Base-by-base conservation (phyloP, 2,888 invertebrate species). In the Morpho deidamia region DNA sequence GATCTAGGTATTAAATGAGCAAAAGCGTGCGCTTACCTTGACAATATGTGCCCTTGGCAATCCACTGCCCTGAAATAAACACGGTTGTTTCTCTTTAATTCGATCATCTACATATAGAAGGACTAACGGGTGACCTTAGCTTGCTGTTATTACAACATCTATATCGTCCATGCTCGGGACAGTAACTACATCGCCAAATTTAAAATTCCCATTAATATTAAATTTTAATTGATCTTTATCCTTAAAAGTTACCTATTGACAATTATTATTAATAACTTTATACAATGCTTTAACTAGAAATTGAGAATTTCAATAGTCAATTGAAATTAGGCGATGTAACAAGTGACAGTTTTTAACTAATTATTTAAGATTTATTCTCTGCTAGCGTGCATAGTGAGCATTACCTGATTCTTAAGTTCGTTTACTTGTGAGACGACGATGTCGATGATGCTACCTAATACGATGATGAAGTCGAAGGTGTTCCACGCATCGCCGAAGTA, bases 401-500 rank as follows among this genome's bases (percentile, higher is more conserved):
- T 82, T 83, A 90, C 90, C 90, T 90, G 90, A 67, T 89, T 90
- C 65, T 90, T 91, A 91, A 95, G 95, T 92, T 97, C 97, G 87
- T 96, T 96, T 68, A 99, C 96, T 92, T 98, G 97, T 46, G 97
- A 97, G 77, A 97, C 97, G 38, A 99, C 97, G 72, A 99, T 99
- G 83, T 99, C 98, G 69, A 99, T 97, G 81, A 98, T 97, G 86
- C 97, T 97, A 71, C 98, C 98, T 61, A 98, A 90, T 5, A 99
- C 98, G 72, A 99, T 98, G 73, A 98, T 95, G 83, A 99, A 98
- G 90, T 99, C 98, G 78, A 98, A 98, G 2, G 97, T 96, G 83
- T 99, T 99, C 98, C 98, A 99, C 11, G 97, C 97, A 83, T 99
- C 98, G 34, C 98, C 97, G 76, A 99, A 98, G 84, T 99, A 99